Evolutionary conservation across 2,113 vertebrate genomes (phyloP).

Genomic region (Antigone vipio): DNA sequence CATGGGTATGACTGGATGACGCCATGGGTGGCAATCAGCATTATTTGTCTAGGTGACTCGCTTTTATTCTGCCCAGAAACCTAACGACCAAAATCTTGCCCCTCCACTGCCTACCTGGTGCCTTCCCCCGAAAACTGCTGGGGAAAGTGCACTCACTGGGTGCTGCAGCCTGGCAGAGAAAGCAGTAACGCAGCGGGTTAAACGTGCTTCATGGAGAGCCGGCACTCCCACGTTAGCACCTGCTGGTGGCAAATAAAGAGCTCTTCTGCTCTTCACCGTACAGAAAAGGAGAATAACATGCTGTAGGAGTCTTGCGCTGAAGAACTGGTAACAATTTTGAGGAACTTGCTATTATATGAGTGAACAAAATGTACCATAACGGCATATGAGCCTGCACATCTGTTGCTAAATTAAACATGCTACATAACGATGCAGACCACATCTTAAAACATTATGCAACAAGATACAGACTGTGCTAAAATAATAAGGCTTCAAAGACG

Average conservation of each 20-base stretch:
- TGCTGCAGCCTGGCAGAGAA: not conserved
- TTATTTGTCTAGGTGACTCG: not conserved
- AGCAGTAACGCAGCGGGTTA: not conserved
- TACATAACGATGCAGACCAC: constrained; percentile 9
- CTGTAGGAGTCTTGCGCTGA: not conserved
- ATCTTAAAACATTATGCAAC: constrained; percentile 20
- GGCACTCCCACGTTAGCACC: constrained; percentile 26
- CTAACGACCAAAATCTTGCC: not conserved
- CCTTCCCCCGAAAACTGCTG: not conserved
- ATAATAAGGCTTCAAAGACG: not conserved
- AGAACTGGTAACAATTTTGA: constrained; percentile 28
- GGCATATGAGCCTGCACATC: constrained; percentile 50
- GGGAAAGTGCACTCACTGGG: not conserved
- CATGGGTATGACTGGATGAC: not conserved
- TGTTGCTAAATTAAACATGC: constrained; percentile 52
- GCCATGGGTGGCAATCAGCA: not conserved
- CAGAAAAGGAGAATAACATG: not conserved
- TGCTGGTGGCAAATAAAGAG: constrained; percentile 40
- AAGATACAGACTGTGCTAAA: not conserved
- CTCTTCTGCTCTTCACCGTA: not conserved
- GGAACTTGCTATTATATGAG: constrained; percentile 49
- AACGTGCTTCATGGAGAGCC: not conserved
- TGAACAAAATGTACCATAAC: constrained; percentile 53
- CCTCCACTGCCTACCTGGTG: not conserved
- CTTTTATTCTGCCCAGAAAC: not conserved